Evolutionary conservation across 2,888 invertebrate genomes (phyloP).

Genomic region (Plagodis pulveraria): DNA sequence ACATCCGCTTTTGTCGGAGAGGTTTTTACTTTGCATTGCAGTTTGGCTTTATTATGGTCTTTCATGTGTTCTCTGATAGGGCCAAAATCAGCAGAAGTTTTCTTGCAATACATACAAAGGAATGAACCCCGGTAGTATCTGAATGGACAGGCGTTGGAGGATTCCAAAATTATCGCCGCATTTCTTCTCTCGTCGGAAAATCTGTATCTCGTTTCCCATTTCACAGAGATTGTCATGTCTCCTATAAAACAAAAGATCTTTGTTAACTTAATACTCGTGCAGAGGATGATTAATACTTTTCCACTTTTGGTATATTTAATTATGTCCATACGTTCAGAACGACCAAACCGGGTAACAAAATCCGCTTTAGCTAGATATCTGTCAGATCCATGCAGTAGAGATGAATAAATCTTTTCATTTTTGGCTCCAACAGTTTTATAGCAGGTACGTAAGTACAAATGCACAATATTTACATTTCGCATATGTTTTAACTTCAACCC

Average conservation of each 20-base stretch:
- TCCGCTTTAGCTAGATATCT: too few species aligned
- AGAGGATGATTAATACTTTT: too few species aligned
- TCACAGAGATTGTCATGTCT: too few species aligned
- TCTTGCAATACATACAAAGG: conserved; percentile 63
- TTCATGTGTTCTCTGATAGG: conserved; percentile 4
- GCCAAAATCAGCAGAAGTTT: conserved; percentile 6
- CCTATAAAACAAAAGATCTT: too few species aligned
- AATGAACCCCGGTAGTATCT: conserved; percentile 66
- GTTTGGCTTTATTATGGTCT: neutral
- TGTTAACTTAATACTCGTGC: conserved; percentile 1
- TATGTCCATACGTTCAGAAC: neutral
- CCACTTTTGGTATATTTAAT: neutral
- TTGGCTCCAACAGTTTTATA: too few species aligned
- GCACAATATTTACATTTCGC: too few species aligned
- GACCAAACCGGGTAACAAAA: too few species aligned
- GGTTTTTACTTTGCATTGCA: neutral
- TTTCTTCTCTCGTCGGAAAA: conserved; percentile 51
- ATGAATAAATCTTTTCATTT: too few species aligned
- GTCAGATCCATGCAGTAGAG: too few species aligned
- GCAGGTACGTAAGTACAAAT: too few species aligned
- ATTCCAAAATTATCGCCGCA: conserved; percentile 66
- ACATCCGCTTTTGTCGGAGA: neutral
- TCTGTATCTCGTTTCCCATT: neutral
- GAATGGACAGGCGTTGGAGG: conserved; percentile 70
- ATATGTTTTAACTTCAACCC: too few species aligned